phyloP scores from a whole-genome alignment of 2,797 vertebrate species.

The Labroides dimidiatus region DNA sequence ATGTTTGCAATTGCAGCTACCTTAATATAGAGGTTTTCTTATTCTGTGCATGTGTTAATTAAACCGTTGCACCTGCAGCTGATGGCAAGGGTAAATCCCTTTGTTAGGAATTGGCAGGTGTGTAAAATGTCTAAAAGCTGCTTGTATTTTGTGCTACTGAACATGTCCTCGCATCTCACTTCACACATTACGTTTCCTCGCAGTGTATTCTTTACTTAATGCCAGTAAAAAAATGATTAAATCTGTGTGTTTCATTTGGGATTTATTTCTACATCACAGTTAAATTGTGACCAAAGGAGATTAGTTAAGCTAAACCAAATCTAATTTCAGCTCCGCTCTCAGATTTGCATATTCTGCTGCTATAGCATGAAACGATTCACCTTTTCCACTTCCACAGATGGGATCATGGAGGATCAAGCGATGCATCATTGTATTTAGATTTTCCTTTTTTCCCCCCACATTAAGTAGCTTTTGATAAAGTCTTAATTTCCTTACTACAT shows the following conservation, averaged over 20 bases:
- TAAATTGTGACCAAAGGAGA: slow-evolving; percentile 70
- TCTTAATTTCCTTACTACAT: slow-evolving; percentile 87
- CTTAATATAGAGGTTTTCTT: slow-evolving; percentile 1
- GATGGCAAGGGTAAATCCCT: slow-evolving; percentile 51
- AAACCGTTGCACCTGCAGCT: slow-evolving; percentile 40
- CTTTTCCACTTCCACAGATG: slow-evolving; percentile 78
- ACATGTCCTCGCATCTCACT: slow-evolving; percentile 27
- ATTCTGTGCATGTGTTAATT: slow-evolving; percentile 57
- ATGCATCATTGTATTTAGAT: slow-evolving; percentile 78
- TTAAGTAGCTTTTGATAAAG: slow-evolving; percentile 86
- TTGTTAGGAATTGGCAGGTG: slow-evolving; percentile 45
- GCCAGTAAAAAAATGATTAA: slow-evolving; percentile 48
- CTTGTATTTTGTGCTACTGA: slow-evolving; percentile 14
- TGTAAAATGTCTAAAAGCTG: slow-evolving; percentile 27
- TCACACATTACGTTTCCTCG: slow-evolving; percentile 22
- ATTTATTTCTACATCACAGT: slow-evolving; percentile 64
- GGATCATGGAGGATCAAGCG: slow-evolving; percentile 80
- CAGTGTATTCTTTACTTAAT: slow-evolving; percentile 1
- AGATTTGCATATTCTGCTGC: slow-evolving; percentile 70
- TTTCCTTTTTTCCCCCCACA: slow-evolving; percentile 69
- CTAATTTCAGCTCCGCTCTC: slow-evolving; percentile 65
- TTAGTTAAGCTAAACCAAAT: slow-evolving; percentile 75
- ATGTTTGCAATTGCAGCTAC: background rate
- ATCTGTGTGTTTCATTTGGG: slow-evolving; percentile 53
- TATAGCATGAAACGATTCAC: slow-evolving; percentile 74